Conservation (phyloP, 1,140 invertebrate species). For the Drosophila repletoides region DNA sequence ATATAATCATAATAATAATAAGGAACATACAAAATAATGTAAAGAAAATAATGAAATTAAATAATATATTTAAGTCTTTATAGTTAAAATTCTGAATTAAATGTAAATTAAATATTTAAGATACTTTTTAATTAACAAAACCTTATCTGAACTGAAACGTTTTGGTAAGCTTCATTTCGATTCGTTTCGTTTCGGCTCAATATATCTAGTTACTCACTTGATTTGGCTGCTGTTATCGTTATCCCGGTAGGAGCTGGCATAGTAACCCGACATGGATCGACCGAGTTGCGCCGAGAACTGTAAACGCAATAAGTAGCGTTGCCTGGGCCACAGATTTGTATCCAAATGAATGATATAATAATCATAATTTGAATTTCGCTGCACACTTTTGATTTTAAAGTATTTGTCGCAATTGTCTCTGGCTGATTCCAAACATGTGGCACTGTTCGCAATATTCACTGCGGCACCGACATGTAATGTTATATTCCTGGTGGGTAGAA, state of each 20-base stretch:
- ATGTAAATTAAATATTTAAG: too few relatives aligned
- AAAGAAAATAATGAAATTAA: too few relatives aligned
- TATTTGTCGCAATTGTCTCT: neutral
- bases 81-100: neutral
- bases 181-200: too few relatives aligned
- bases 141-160: too few relatives aligned
- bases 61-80: too few relatives aligned
- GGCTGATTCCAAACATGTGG: neutral
- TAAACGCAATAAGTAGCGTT: conserved; percentile 86
- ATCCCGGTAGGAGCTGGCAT: conserved; percentile 89
- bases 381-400: conserved; percentile 1
- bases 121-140: too few relatives aligned
- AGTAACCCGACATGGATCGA: conserved; percentile 88
- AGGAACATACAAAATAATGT: too few relatives aligned
- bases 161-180: too few relatives aligned
- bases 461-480: conserved; percentile 86
- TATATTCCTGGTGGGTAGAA: conserved; percentile 85
- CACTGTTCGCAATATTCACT: conserved; percentile 74
- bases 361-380: conserved; percentile 83
- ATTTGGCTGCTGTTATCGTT: conserved; percentile 83
- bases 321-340: conserved; percentile 82
- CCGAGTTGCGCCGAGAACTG: conserved; percentile 86
- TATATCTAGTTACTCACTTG: neutral
- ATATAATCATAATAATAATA: too few relatives aligned
- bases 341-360: conserved; percentile 86